Evolutionary conservation across 92 coral and sea anemone species (phyloP).

Genomic region (Ricordea florida): DNA sequence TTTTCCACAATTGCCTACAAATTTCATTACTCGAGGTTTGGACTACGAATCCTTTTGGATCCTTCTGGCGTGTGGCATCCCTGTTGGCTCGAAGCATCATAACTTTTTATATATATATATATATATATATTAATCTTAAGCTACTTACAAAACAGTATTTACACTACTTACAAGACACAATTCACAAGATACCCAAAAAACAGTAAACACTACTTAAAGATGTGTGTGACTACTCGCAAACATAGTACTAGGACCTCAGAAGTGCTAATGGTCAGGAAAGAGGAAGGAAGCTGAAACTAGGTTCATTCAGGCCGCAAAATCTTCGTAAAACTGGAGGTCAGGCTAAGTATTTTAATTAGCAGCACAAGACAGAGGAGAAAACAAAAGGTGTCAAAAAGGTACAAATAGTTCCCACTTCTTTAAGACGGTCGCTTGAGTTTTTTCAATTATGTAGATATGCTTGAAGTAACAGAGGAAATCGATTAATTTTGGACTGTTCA

Average conservation of each 20-base stretch:
- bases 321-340: neutral
- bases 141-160: no score
- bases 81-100: no score
- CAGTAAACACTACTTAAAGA: neutral
- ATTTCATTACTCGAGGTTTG: no score
- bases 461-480: neutral
- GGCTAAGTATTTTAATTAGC: neutral
- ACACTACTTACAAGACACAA: no score
- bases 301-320: neutral
- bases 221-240: neutral
- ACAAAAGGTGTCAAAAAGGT: neutral
- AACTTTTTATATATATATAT: no score
- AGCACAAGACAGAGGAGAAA: neutral
- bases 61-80: no score
- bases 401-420: constrained; percentile 2
- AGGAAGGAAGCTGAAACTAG: constrained; percentile 1
- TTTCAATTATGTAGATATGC: constrained; percentile 1
- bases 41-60: no score
- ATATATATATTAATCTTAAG: no score
- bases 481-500: neutral
- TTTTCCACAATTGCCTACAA: no score
- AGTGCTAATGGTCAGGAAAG: constrained; percentile 12
- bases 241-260: constrained; percentile 1
- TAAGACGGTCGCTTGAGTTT: neutral
- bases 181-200: neutral